Conservation (phyloP, 2,797 vertebrate species). For the Diplodus sargus region DNA sequence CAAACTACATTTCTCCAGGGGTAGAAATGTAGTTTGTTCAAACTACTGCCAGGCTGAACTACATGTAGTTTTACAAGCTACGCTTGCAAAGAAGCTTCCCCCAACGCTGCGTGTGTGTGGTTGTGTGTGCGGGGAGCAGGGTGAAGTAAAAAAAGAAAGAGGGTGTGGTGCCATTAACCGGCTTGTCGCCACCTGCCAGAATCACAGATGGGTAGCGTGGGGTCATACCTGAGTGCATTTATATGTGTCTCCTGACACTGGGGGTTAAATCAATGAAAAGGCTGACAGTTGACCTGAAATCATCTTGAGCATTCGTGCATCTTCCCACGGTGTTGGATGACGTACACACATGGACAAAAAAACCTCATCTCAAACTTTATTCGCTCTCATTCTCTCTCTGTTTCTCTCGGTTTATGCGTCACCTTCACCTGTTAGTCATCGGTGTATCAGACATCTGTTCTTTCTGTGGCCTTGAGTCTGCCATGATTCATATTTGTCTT, state of each 20-base stretch:
- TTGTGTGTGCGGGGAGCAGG: not conserved
- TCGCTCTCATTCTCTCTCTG: slow-evolving; percentile 21
- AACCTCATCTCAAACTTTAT: slow-evolving; percentile 32
- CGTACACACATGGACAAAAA: slow-evolving; percentile 14
- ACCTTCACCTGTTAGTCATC: slow-evolving; percentile 55
- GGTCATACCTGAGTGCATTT: slow-evolving; percentile 53
- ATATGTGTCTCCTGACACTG: slow-evolving; percentile 39
- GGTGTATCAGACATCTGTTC: slow-evolving; percentile 36
- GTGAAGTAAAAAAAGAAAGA: slow-evolving; percentile 42
- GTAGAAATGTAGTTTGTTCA: too few species aligned
- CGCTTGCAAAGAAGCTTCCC: too few species aligned
- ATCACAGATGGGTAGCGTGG: slow-evolving; percentile 60
- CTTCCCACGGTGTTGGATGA: slow-evolving; percentile 69
- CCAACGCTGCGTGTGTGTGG: not conserved
- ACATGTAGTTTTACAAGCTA: too few species aligned
- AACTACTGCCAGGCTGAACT: too few species aligned
- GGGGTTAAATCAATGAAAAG: slow-evolving; percentile 58
- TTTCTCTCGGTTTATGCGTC: slow-evolving; percentile 35
- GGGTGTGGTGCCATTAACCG: slow-evolving; percentile 70
- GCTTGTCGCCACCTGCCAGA: slow-evolving; percentile 79
- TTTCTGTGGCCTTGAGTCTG: slow-evolving; percentile 20
- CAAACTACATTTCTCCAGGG: too few species aligned
- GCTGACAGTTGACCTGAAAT: slow-evolving; percentile 71
- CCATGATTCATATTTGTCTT: slow-evolving; percentile 45
- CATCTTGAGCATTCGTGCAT: slow-evolving; percentile 54